phyloP scores from a whole-genome alignment of 2,888 invertebrate species.

The Eurytoma californica region DNA sequence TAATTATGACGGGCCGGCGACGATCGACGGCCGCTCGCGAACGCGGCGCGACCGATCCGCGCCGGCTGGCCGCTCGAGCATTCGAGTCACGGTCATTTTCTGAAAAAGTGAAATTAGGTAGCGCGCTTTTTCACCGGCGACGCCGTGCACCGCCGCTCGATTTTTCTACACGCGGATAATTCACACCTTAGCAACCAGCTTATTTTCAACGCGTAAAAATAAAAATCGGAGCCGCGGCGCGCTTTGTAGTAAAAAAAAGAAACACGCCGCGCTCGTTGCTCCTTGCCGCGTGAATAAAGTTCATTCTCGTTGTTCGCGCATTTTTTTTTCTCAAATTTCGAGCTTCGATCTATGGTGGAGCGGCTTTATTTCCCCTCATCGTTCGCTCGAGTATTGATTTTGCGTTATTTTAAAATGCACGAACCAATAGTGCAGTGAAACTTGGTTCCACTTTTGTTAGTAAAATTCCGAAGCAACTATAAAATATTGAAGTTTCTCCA shows the following conservation, averaged over 20 bases:
- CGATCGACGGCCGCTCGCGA: background rate
- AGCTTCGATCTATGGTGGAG: too few species aligned
- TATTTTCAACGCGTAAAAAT: slow-evolving; percentile 37
- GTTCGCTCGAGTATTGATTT: too few species aligned
- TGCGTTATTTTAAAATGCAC: too few species aligned
- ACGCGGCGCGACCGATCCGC: background rate
- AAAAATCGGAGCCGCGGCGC: slow-evolving; percentile 3
- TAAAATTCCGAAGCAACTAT: too few species aligned
- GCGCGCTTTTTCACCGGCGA: slow-evolving; percentile 39
- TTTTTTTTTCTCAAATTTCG: too few species aligned
- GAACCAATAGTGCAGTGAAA: too few species aligned
- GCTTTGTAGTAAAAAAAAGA: background rate
- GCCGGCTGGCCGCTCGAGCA: slow-evolving; percentile 24
- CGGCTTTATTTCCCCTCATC: too few species aligned
- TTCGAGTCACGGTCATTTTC: slow-evolving; percentile 54
- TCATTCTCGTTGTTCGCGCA: too few species aligned
- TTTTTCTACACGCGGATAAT: slow-evolving; percentile 11
- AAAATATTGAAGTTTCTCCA: too few species aligned
- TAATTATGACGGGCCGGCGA: slow-evolving; percentile 34
- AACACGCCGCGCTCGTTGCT: background rate
- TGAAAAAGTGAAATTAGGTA: slow-evolving; percentile 55
- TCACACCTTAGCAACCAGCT: slow-evolving; percentile 28
- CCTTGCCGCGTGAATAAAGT: background rate
- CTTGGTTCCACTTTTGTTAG: too few species aligned
- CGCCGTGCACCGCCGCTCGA: background rate